A percentile compares a stretch with the other conserved stretches of the same genome.
These are phyloP conservation scores for Exocentrus adspersus DNA, from an alignment of 2,888 invertebrate genomes.

Conservation along the genomic window DNA sequence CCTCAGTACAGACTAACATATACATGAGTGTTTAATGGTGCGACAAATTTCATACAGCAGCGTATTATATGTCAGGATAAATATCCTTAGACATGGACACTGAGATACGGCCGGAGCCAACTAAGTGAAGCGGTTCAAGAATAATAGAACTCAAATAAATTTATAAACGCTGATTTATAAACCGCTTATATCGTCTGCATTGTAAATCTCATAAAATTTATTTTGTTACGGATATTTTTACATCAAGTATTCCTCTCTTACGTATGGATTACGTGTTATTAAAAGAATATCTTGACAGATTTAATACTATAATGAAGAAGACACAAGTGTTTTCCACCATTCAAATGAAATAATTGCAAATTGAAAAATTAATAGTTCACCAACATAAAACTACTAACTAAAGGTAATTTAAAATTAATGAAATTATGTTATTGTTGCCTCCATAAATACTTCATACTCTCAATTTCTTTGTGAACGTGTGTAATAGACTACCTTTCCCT, in stretches of 20 bases:
- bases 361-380: no score
- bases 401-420: no score
- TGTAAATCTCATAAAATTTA: slow-evolving; percentile 60
- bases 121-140: slow-evolving; percentile 62
- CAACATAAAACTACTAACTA: no score
- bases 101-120: slow-evolving; percentile 60
- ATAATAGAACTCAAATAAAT: slow-evolving; percentile 62
- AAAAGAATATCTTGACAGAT: no score
- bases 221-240: slow-evolving; percentile 50
- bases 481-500: no score
- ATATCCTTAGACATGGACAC: slow-evolving; percentile 59
- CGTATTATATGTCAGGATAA: slow-evolving; percentile 62
- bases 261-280: no score
- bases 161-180: slow-evolving; percentile 62
- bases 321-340: no score
- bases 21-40: slow-evolving; percentile 62
- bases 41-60: slow-evolving; percentile 64
- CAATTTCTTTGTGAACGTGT: no score
- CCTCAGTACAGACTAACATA: slow-evolving; percentile 53
- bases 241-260: slow-evolving; percentile 32
- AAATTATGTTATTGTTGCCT: no score
- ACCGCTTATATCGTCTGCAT: slow-evolving; percentile 59
- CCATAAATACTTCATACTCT: no score
- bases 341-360: no score
- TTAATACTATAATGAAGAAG: no score